A percentile compares a stretch with the other conserved stretches of the same genome.
Conservation (phyloP, 2,888 invertebrate genomes). For the Gari tellinella region DNA sequence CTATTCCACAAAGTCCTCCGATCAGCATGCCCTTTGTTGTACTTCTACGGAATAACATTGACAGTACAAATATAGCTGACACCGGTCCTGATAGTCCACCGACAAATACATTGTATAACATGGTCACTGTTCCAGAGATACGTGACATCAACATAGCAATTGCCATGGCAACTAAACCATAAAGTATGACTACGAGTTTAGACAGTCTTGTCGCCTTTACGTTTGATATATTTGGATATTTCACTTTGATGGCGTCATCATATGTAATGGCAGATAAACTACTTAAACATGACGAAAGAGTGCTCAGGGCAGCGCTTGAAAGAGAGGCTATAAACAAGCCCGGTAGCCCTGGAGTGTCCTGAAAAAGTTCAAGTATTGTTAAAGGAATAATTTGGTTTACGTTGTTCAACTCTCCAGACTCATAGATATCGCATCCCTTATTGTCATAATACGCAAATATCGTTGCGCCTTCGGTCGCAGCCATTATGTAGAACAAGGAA, state of each 20-base stretch:
- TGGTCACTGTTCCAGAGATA: conserved; percentile 20
- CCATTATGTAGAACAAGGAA: conserved; percentile 2
- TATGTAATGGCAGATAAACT: conserved; percentile 28
- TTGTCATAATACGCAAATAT: conserved; percentile 40
- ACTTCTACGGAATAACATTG: conserved; percentile 13
- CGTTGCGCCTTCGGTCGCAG: conserved; percentile 25
- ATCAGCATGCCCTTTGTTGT: conserved; percentile 37
- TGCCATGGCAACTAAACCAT: conserved; percentile 26
- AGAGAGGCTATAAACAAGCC: conserved; percentile 46
- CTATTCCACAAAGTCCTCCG: conserved; percentile 27
- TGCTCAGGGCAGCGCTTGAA: conserved; percentile 47
- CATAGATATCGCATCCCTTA: conserved; percentile 36
- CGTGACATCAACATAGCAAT: conserved; percentile 26
- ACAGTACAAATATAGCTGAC: conserved; percentile 26
- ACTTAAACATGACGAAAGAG: conserved; percentile 37
- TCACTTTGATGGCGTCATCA: conserved; percentile 23
- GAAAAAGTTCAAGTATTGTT: conserved; percentile 34
- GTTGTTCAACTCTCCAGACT: conserved; percentile 21
- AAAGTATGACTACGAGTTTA: conserved; percentile 13
- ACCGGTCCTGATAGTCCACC: conserved; percentile 33
- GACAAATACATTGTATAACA: conserved; percentile 17
- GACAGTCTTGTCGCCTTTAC: conserved; percentile 8
- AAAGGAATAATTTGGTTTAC: conserved; percentile 35
- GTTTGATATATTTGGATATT: conserved; percentile 14
- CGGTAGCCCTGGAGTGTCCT: conserved; percentile 28